A percentile compares a stretch with the other conserved stretches of the same genome.
These are phyloP conservation scores for Trachops cirrhosus DNA, from an alignment of 2,797 vertebrate genomes.

Conservation along the genomic window DNA sequence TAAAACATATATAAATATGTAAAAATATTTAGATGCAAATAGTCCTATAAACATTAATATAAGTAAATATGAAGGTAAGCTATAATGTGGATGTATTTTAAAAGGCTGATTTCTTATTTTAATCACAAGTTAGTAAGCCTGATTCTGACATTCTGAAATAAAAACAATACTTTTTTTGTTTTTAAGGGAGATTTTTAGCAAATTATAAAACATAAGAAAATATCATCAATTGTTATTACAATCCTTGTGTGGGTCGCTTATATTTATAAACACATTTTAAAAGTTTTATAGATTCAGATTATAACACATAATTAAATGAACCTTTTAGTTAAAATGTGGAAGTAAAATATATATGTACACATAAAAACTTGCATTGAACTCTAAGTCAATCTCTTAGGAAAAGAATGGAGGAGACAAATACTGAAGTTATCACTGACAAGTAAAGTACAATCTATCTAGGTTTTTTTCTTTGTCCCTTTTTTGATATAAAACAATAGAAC, in stretches of 20 bases:
- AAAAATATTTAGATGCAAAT: background rate
- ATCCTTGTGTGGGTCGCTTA: background rate
- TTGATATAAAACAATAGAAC: conserved; percentile 11
- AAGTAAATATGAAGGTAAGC: background rate
- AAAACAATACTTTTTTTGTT: background rate
- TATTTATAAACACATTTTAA: background rate
- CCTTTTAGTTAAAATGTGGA: background rate
- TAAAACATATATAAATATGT: background rate
- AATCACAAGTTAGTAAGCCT: background rate
- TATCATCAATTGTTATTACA: background rate
- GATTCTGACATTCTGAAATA: background rate
- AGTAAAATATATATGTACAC: background rate
- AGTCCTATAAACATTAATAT: background rate
- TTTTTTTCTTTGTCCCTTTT: background rate
- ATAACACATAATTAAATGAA: conserved; percentile 4
- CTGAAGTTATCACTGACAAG: background rate
- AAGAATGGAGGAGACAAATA: background rate
- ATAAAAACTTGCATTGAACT: background rate
- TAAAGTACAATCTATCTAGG: background rate
- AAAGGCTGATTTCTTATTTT: background rate
- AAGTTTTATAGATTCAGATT: background rate
- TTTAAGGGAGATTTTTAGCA: background rate
- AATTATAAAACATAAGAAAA: conserved; percentile 28
- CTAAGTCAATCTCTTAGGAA: background rate
- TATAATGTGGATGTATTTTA: background rate